Conservation (phyloP, 2,888 invertebrate genomes). For the Copidosoma aretas region DNA sequence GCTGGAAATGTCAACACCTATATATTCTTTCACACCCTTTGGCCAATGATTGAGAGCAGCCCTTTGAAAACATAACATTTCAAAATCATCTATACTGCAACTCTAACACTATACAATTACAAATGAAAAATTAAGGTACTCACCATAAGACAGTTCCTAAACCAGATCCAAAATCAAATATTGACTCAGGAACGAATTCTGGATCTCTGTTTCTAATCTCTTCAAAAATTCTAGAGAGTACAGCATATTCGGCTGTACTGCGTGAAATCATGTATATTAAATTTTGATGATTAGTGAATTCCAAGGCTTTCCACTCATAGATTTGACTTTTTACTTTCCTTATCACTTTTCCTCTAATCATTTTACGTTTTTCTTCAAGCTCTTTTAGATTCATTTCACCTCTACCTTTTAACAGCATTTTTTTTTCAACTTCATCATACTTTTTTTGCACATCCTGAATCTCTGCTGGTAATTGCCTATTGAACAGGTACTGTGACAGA, state of each 20-base stretch:
- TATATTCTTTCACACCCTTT: conserved; percentile 77
- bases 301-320: conserved; percentile 78
- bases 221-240: conserved; percentile 72
- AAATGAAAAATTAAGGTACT: conserved; percentile 15
- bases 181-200: conserved; percentile 75
- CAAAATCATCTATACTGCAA: neutral
- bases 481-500: conserved; percentile 69
- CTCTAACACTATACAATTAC: neutral
- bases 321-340: conserved; percentile 67
- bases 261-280: conserved; percentile 76
- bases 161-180: conserved; percentile 94
- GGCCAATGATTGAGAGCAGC: conserved; percentile 78
- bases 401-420: conserved; percentile 50
- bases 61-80: conserved; percentile 60
- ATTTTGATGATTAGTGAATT: conserved; percentile 71
- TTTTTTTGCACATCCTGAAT: conserved; percentile 64
- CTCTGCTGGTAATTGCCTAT: conserved; percentile 73
- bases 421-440: conserved; percentile 49
- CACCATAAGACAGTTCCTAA: conserved; percentile 84
- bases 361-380: conserved; percentile 51
- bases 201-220: conserved; percentile 74
- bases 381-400: conserved; percentile 59
- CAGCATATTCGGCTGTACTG: conserved; percentile 78
- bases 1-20: conserved; percentile 81
- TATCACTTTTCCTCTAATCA: conserved; percentile 62